Evolutionary conservation across 2,113 vertebrate genomes (phyloP).

Genomic region (Chlorodrepanis virens): DNA sequence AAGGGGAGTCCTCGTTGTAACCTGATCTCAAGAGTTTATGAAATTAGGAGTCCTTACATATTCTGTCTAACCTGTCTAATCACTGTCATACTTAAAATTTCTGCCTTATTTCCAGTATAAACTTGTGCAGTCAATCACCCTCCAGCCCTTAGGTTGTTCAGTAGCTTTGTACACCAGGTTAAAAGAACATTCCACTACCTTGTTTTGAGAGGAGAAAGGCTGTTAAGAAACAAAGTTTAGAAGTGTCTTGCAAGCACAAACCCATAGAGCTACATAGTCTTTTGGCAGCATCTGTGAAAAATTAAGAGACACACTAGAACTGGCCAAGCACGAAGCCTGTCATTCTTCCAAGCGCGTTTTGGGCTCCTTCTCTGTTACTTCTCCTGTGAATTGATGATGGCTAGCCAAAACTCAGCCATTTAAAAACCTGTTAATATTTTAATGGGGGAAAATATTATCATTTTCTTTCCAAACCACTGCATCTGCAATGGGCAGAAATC

Average conservation of each 20-base stretch:
- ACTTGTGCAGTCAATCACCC: background rate
- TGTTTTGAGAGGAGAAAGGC: background rate
- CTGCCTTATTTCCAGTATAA: background rate
- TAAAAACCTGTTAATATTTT: conserved; percentile 10
- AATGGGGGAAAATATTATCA: conserved; percentile 1
- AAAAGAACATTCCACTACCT: background rate
- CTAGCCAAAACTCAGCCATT: conserved; percentile 8
- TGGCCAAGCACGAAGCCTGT: conserved; percentile 9
- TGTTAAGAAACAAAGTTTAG: background rate
- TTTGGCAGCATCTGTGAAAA: conserved; percentile 29
- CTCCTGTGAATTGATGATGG: background rate
- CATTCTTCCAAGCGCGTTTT: background rate
- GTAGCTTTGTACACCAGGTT: background rate
- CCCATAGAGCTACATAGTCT: background rate
- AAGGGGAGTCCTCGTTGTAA: background rate
- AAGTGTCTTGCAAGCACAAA: background rate
- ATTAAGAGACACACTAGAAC: background rate
- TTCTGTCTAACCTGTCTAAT: background rate
- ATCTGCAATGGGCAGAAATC: background rate
- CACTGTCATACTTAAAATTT: background rate
- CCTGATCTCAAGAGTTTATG: background rate
- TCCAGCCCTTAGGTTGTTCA: background rate
- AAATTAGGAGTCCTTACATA: background rate
- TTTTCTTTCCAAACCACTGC: background rate
- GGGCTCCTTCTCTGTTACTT: background rate